These are phyloP conservation scores for Gobiocypris rarus DNA, from an alignment of 2,113 vertebrate genomes.

Conservation along the genomic window DNA sequence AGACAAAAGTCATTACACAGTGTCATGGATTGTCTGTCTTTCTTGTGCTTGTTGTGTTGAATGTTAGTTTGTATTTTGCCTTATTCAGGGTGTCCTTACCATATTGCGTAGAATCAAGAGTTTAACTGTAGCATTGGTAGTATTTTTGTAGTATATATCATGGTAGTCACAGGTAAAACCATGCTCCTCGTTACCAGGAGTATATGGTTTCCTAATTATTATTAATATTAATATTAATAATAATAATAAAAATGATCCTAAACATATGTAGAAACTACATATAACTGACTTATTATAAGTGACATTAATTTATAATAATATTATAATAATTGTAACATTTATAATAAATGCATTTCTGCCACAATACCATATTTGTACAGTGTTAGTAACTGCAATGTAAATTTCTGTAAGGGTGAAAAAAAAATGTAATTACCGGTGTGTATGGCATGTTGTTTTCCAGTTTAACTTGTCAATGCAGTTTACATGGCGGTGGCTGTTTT, in stretches of 20 bases:
- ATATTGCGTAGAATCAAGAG: neutral
- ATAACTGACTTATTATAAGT: too few relatives aligned
- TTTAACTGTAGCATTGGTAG: neutral
- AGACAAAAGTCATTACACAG: too few relatives aligned
- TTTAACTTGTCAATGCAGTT: neutral
- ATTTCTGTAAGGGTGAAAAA: too few relatives aligned
- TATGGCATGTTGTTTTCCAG: neutral
- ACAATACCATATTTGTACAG: too few relatives aligned
- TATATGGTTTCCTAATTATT: neutral
- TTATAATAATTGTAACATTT: too few relatives aligned
- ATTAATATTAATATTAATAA: neutral
- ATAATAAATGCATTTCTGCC: too few relatives aligned
- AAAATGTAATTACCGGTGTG: neutral
- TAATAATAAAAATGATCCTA: neutral
- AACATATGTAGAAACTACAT: too few relatives aligned
- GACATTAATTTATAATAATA: too few relatives aligned
- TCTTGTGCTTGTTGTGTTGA: too few relatives aligned
- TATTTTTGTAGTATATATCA: neutral
- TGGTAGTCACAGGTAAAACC: neutral
- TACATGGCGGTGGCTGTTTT: neutral
- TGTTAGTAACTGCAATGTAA: neutral
- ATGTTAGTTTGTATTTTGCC: too few relatives aligned
- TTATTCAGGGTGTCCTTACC: too few relatives aligned
- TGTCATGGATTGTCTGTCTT: too few relatives aligned
- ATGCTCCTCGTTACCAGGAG: neutral